Evolutionary conservation across 2,113 vertebrate species (phyloP), one percentile per base, ranked within the genome.

Genomic region (Menura novaehollandiae): DNA sequence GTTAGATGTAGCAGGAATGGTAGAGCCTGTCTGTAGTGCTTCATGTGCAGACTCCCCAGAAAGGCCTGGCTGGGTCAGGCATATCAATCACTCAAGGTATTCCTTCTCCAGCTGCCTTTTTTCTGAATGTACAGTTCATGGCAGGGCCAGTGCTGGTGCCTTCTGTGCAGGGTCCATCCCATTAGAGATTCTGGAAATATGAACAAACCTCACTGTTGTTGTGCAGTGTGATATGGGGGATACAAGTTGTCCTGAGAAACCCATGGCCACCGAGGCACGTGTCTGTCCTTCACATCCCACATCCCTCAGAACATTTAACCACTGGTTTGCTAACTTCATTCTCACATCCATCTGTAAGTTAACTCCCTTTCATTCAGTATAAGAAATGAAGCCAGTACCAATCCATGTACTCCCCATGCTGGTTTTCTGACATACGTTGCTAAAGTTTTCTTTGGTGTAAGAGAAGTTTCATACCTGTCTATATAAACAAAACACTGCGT

Each of bases 201-300:
- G 4, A 63, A 23, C 55, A 41, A 85, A 35, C 22, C 13, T 35
- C 21, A 2, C 16, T 59, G 55, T 75, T 76, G 7, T 6, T 63
- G 63, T n/a, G 47, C 35, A 30, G 56, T 23, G 19, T 58, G 64
- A 18, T 86, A 22, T 0, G 5, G 47, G 75, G 39, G 33, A 44
- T 84, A 43, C 59, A 72, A 30, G 21, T 37, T 71, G 37, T 69
- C 56, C 33, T 30, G 52, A 91, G 66, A 91, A 91, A 30, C 47
- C 28, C 11, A 2, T 53, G 67, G 27, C 18, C 37, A 7, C 43
- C 17, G 22, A 55, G 62, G 28, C 35, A 59, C 3, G 0, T 2
- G 2, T 73, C 46, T 80, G 41, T 88, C 62, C 49, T 76, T 64
- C n/a, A 14, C 37, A 24, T 89, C 10, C 74, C 27, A 4, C 47